Evolutionary conservation across 2,797 vertebrate genomes (phyloP), one percentile per base, ranked within the genome.

Genomic region (Philypnodon macrostomus): DNA sequence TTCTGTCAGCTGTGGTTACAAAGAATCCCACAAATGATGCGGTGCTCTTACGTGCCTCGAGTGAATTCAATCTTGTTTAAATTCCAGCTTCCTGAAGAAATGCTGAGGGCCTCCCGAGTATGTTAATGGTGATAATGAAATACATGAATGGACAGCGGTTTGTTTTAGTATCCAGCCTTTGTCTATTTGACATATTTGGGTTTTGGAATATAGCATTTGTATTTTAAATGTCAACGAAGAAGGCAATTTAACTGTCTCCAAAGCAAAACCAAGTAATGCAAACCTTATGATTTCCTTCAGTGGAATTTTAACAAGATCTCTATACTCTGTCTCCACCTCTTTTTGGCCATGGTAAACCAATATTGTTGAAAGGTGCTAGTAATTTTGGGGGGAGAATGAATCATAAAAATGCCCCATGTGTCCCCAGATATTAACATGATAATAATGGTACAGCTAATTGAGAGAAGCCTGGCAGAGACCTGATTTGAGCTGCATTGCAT

Each of bases 221-320:
- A 34, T 74, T 63, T 63, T 70, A 47, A 73, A 81, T 68, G 71
- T 80, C 62, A 70, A 51, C 69, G 61, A 31, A 56, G 47, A 41
- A 74, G 73, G 66, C 61, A 75, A 71, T 85, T 79, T 76, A 76
- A 78, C 47, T 67, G 65, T 85, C 70, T 53, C 64, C 58, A 45
- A 67, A 71, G 70, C 41, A 42, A 73, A 77, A 49, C 68, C 53
- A 67, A 75, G 54, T 84, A 80, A 82, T 79, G 73, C 57, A 77
- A 79, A 77, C 73, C 75, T 58, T 53, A 12, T 49, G 58, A 78
- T 73, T 62, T 61, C 59, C 32, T 17, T 63, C 12, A 0, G 44
- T 53, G 55, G 68, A 70, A 73, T 79, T 77, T 70, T 60, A 75
- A 78, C 57, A 61, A 67, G 72, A 42, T 58, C 57, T 62, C 30